A percentile compares a stretch with the other conserved stretches of the same genome.
Conservation (phyloP, 2,113 vertebrate genomes). For the Tauraco erythrolophus region DNA sequence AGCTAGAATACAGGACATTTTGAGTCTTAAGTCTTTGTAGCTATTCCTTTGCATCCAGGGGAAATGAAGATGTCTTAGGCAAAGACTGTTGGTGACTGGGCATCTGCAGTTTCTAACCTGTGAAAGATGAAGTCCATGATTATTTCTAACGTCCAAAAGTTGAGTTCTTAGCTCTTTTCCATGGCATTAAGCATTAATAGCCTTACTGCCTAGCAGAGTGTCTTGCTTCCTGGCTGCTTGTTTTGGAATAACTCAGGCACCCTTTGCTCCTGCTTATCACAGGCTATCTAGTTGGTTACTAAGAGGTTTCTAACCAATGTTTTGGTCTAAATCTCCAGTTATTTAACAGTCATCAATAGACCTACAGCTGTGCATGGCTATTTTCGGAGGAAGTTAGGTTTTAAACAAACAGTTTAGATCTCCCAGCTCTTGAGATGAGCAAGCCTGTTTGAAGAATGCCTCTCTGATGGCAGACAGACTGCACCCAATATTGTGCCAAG, state of each 20-base stretch:
- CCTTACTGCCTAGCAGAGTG: not conserved
- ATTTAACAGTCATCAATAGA: not conserved
- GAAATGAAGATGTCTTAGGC: not conserved
- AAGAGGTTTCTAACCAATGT: not conserved
- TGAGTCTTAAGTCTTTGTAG: not conserved
- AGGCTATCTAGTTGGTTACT: not conserved
- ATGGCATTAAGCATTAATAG: not conserved
- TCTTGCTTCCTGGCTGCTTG: not conserved
- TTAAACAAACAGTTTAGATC: constrained; percentile 20
- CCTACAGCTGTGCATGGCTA: not conserved
- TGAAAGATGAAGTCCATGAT: not conserved
- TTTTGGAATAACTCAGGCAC: not conserved
- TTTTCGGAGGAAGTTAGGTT: not conserved
- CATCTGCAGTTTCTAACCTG: not conserved
- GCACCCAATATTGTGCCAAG: not conserved
- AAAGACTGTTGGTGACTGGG: not conserved
- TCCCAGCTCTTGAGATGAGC: not conserved
- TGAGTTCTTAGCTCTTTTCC: not conserved
- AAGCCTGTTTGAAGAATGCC: not conserved
- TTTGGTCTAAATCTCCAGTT: not conserved
- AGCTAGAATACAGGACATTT: not conserved
- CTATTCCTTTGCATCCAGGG: not conserved
- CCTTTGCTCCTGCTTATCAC: not conserved
- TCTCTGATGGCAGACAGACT: not conserved
- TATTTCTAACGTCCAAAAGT: not conserved